Conservation (phyloP, 2,888 invertebrate genomes). For the Callosobruchus maculatus region DNA sequence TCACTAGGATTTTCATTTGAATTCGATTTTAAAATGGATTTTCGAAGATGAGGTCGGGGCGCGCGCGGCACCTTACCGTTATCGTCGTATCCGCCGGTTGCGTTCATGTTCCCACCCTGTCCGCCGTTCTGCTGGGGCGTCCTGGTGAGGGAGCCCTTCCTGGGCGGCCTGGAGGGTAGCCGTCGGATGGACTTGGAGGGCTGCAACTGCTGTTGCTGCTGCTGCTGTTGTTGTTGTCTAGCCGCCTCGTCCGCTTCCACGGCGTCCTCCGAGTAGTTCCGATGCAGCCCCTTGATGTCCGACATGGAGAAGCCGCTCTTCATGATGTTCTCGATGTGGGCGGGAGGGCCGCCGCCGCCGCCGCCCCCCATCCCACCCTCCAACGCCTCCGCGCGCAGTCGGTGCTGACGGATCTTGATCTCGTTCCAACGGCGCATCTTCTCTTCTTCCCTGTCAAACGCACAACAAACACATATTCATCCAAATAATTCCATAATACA, state of each 20-base stretch:
- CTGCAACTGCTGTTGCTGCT: conserved; percentile 19
- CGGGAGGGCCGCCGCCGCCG: conserved; percentile 59
- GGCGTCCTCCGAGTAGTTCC: conserved; percentile 81
- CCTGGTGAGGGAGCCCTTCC: conserved; percentile 71
- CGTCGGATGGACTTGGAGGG: conserved; percentile 44
- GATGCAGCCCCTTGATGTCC: conserved; percentile 85
- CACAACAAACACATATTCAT: neutral
- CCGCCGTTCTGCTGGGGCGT: no score
- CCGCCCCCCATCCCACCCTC: no score
- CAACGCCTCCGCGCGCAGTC: conserved; percentile 72
- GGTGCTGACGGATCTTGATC: conserved; percentile 79
- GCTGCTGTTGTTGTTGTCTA: conserved; percentile 40
- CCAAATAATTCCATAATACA: no score
- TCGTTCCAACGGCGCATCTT: conserved; percentile 87
- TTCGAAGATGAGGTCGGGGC: no score
- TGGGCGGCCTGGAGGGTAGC: conserved; percentile 66
- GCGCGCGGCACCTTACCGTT: conserved; percentile 27
- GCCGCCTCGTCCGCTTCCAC: conserved; percentile 67
- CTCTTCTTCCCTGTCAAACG: conserved; percentile 69
- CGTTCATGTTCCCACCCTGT: no score
- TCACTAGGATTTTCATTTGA: no score
- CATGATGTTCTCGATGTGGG: conserved; percentile 88
- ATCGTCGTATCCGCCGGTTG: conserved; percentile 43
- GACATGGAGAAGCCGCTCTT: conserved; percentile 87
- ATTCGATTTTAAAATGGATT: no score